These are phyloP conservation scores for Chloroceryle inda DNA, from an alignment of 2,797 vertebrate species.

Conservation along the genomic window DNA sequence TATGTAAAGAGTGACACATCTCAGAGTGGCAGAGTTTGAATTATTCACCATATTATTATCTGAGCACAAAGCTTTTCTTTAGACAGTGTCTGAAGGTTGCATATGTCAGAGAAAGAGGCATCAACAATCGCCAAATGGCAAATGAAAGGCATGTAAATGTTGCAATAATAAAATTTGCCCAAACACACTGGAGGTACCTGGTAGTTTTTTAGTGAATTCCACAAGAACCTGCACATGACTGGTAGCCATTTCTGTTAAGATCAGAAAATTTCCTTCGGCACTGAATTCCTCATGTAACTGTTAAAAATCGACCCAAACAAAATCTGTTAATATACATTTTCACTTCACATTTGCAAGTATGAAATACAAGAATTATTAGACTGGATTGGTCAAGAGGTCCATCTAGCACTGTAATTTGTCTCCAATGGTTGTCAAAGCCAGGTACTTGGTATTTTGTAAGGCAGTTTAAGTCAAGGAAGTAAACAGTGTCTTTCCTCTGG, in stretches of 20 bases:
- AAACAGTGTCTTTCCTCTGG: not conserved
- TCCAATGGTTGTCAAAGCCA: not conserved
- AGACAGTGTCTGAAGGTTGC: not conserved
- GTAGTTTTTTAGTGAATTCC: slow-evolving; percentile 98
- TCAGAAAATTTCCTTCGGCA: slow-evolving; percentile 95
- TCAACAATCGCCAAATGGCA: not conserved
- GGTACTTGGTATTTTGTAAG: not conserved
- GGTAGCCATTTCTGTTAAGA: slow-evolving; percentile 97
- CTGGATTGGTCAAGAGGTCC: not conserved
- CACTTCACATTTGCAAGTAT: not conserved
- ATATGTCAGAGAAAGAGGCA: not conserved
- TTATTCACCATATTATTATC: not conserved
- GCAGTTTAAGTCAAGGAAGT: not conserved
- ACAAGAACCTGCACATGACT: slow-evolving; percentile 97
- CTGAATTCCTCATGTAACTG: slow-evolving; percentile 95
- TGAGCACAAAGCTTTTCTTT: not conserved
- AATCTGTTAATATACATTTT: not conserved
- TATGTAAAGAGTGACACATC: not conserved
- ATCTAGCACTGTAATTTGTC: not conserved
- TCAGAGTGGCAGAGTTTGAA: not conserved
- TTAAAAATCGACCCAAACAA: slow-evolving; percentile 58
- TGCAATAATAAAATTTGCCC: not conserved
- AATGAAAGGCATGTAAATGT: not conserved
- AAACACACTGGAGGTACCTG: slow-evolving; percentile 82
- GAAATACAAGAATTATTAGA: not conserved